phyloP scores from a whole-genome alignment of 2,797 vertebrate species.

The Artibeus lituratus region DNA sequence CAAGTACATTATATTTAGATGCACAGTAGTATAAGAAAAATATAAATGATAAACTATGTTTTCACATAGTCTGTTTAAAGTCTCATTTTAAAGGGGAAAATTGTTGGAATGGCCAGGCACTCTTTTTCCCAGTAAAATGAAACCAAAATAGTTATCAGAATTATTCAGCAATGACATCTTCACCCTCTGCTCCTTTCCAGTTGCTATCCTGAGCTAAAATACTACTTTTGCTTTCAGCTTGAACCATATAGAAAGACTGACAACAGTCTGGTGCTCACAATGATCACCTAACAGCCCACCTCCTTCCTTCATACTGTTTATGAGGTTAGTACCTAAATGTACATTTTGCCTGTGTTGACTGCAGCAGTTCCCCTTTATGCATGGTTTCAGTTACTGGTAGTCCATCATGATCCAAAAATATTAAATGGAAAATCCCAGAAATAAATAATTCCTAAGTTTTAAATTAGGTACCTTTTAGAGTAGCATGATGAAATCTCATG shows the following conservation, averaged over 20 bases:
- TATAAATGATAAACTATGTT: background rate
- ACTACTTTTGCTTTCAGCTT: background rate
- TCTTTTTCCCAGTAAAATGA: background rate
- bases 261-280: background rate
- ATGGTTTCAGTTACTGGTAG: background rate
- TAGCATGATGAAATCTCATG: background rate
- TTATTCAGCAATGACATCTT: background rate
- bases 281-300: background rate
- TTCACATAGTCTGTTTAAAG: background rate
- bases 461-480: background rate
- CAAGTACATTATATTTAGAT: background rate
- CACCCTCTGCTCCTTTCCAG: background rate
- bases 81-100: constrained; percentile 1
- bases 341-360: background rate
- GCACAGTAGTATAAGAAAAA: background rate
- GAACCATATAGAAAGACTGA: background rate
- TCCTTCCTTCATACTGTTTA: background rate
- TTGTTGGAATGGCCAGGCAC: background rate
- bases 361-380: background rate
- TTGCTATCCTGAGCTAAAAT: background rate
- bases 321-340: background rate
- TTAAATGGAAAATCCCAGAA: background rate
- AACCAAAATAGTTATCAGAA: constrained; percentile 12
- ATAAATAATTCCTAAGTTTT: background rate
- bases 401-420: background rate